A percentile compares a stretch with the other conserved stretches of the same genome.
Conservation (phyloP, 1,140 invertebrate genomes). For the Drosophila repleta region DNA sequence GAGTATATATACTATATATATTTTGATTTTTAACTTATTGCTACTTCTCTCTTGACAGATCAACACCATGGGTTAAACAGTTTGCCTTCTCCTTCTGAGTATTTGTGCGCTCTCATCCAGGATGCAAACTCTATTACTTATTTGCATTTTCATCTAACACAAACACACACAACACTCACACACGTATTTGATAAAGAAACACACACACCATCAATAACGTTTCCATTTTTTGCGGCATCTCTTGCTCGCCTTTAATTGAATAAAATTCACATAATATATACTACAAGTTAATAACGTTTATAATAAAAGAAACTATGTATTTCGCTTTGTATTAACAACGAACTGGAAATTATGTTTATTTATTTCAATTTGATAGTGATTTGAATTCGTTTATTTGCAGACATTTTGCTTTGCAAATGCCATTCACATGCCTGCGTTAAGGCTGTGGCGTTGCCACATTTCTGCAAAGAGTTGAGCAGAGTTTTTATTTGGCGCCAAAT, state of each 20-base stretch:
- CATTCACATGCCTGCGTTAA: background rate
- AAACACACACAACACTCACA: constrained; percentile 11
- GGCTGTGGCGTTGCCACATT: background rate
- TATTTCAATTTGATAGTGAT: background rate
- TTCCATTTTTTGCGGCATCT: constrained; percentile 45
- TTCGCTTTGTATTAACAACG: constrained; percentile 16
- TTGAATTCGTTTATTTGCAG: too few species aligned
- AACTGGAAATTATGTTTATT: background rate
- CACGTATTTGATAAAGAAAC: constrained; percentile 5
- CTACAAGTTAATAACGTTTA: constrained; percentile 51
- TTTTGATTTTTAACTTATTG: background rate
- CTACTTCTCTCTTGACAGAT: constrained; percentile 48
- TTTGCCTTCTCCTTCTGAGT: constrained; percentile 19
- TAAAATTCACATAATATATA: constrained; percentile 71
- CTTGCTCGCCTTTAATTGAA: constrained; percentile 55
- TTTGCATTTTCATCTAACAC: constrained; percentile 58
- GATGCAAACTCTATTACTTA: constrained; percentile 40
- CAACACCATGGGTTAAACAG: constrained; percentile 75
- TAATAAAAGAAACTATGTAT: constrained; percentile 10
- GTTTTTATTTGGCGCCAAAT: constrained; percentile 1
- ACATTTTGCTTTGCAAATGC: background rate
- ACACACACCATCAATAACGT: constrained; percentile 21
- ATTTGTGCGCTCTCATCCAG: constrained; percentile 21
- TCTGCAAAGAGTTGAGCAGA: background rate
- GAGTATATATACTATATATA: constrained; percentile 84